Base-by-base conservation (phyloP, 2,113 vertebrate species). In the Pseudolaguvia tuberculata region DNA sequence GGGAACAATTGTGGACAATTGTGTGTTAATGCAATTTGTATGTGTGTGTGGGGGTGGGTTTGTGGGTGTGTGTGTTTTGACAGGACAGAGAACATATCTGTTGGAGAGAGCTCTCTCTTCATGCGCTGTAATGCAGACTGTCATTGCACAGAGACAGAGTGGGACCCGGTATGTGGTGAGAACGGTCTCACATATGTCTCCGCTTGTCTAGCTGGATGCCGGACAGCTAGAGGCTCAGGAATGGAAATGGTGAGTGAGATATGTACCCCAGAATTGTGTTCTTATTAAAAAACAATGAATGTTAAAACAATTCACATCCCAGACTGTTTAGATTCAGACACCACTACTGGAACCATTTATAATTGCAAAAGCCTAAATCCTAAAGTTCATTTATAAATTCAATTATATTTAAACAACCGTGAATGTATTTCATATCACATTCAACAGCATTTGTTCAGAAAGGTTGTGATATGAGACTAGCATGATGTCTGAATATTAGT, bases 111-210 rank as follows among this genome's bases (percentile, higher is more conserved):
- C 72, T 85, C 83, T 63, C 85, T 95, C 31, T 88, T 92, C 80
- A 90, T 94, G n/a, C 88, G 91, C 75, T 98, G 96, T 84, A 98
- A 98, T 77, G 83, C 80, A 0, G 88, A 77, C 50, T 98, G 95
- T 25, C 56, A 71, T 0, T 98, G 96, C 73, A 93, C 94, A 35
- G 81, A 83, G 45, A 86, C 80, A 0, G 88, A 92, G 62, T 98
- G 96, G 95, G 94, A 97, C 61, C 95, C 94, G 1, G 90, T 98
- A 73, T 98, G 96, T 23, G 94, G 94, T 2, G 91, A 90, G 35
- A 88, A 95, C 2, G 94, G 94, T 45, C 84, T 98, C 35, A 96
- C 94, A 2, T 98, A 96, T 0, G 27, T 88, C 21, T 95, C 96
- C 0, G 90, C 96, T 1, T 98, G 96, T 79, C 89, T 95, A 1